Evolutionary conservation across 1,140 invertebrate species (phyloP).

Genomic region (Formica selysi): DNA sequence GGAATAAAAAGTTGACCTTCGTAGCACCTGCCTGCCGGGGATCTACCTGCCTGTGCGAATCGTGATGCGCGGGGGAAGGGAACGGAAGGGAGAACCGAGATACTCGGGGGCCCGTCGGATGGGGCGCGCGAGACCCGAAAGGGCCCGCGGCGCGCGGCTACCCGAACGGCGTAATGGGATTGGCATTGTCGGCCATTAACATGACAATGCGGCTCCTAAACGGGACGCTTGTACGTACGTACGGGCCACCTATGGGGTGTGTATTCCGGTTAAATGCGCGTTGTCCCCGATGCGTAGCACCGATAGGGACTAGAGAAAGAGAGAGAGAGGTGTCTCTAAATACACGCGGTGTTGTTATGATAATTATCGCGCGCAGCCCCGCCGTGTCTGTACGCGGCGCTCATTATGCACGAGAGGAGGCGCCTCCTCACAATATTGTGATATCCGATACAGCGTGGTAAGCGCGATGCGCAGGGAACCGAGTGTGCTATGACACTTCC

Average conservation of each 20-base stretch:
- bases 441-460: slow-evolving; percentile 75
- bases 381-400: not conserved
- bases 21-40: slow-evolving; percentile 64
- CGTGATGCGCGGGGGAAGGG: no score
- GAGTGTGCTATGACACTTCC: slow-evolving; percentile 42
- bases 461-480: slow-evolving; percentile 27
- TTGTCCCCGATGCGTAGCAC: slow-evolving; percentile 74
- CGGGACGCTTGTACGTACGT: slow-evolving; percentile 75
- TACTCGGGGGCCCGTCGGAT: slow-evolving; percentile 3
- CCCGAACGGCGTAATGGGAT: slow-evolving; percentile 79
- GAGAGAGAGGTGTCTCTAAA: slow-evolving; percentile 75
- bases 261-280: slow-evolving; percentile 74
- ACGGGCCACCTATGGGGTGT: slow-evolving; percentile 54
- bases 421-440: slow-evolving; percentile 84
- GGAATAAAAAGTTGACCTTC: slow-evolving; percentile 76
- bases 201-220: slow-evolving; percentile 82
- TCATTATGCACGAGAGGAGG: slow-evolving; percentile 76
- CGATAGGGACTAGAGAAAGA: slow-evolving; percentile 71
- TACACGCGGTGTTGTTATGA: slow-evolving; percentile 82
- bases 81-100: not conserved
- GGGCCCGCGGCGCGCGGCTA: slow-evolving; percentile 56
- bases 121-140: not conserved
- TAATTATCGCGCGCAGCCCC: slow-evolving; percentile 77
- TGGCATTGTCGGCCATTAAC: slow-evolving; percentile 81
- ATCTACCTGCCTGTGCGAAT: slow-evolving; percentile 47